phyloP scores from a whole-genome alignment of 2,113 vertebrate genomes.

The Macaca fascicularis region T2T-MFA8v1.1 NC_088377.1:99490001-99490500 shows the following conservation, averaged over 20 bases:
- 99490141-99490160: neutral
- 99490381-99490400: neutral
- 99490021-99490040: neutral
- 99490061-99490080: slow-evolving; percentile 55
- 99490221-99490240: neutral
- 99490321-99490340: neutral
- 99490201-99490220: neutral
- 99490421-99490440: rapidly evolving
- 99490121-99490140: neutral
- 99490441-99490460: neutral
- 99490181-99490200: neutral
- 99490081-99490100: neutral
- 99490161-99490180: neutral
- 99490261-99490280: neutral
- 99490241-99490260: neutral
- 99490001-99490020: slow-evolving; percentile 4
- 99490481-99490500: neutral
- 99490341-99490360: neutral
- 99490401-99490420: neutral
- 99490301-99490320: neutral
- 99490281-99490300: neutral
- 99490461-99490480: neutral
- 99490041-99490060: slow-evolving; percentile 39
- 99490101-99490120: neutral
- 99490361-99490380: neutral